A percentile compares a stretch with the other conserved stretches of the same genome.
phyloP scores from a whole-genome alignment of 2,113 vertebrate species.

The Notarius lentiginosus region DNA sequence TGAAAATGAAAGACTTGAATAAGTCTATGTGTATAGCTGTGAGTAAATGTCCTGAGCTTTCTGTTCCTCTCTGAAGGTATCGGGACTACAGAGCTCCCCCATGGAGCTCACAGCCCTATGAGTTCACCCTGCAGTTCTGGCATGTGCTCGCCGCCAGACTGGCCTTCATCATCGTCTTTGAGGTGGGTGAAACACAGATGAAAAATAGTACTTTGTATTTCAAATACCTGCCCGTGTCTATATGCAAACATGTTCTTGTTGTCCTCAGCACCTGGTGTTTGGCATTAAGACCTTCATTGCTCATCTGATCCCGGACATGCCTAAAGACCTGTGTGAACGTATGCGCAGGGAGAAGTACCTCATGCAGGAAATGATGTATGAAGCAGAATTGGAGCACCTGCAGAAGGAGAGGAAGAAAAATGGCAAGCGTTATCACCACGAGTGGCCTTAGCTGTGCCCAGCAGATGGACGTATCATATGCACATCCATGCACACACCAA shows the following conservation, averaged over 20 bases:
- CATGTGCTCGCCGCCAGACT: conserved; percentile 92
- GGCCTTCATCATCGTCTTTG: conserved; percentile 98
- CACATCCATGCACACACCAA: conserved; percentile 19
- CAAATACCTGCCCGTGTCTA: background rate
- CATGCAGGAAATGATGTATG: conserved; percentile 99
- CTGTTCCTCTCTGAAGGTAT: conserved; percentile 71
- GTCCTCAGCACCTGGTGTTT: conserved; percentile 90
- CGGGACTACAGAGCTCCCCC: conserved; percentile 94
- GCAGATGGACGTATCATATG: conserved; percentile 20
- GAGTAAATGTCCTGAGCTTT: background rate
- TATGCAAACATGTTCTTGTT: conserved; percentile 22
- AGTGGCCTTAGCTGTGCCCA: conserved; percentile 88
- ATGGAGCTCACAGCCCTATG: conserved; percentile 86
- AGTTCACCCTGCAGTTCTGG: conserved; percentile 97
- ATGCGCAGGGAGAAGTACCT: conserved; percentile 97
- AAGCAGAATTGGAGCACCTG: conserved; percentile 93
- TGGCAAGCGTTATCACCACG: conserved; percentile 91
- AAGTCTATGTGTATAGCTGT: background rate
- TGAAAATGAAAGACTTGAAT: background rate
- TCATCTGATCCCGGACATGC: conserved; percentile 96
- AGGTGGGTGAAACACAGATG: conserved; percentile 75
- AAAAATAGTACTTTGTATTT: background rate
- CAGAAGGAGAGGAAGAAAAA: conserved; percentile 92
- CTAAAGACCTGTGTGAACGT: conserved; percentile 91
- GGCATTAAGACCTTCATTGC: conserved; percentile 96